phyloP scores from a whole-genome alignment of 2,797 vertebrate species.

The Xenops minutus region DNA sequence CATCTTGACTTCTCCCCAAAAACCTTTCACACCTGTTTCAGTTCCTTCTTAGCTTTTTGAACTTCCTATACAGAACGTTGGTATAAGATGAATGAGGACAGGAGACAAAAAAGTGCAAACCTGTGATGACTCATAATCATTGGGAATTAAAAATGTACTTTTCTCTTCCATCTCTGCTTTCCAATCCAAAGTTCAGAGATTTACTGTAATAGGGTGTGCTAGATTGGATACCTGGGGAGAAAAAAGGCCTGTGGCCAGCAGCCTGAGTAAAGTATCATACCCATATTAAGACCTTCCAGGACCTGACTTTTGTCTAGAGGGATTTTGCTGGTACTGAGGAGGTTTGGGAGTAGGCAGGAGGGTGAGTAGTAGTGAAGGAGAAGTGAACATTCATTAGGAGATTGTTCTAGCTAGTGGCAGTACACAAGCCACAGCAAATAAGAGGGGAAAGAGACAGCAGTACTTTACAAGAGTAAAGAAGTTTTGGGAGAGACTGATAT shows the following conservation, averaged over 20 bases:
- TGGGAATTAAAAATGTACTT: background rate
- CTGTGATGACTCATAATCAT: background rate
- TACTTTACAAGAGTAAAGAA: background rate
- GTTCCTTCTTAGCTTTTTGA: background rate
- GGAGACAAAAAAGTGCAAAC: background rate
- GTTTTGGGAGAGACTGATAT: background rate
- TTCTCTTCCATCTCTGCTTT: background rate
- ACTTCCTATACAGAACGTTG: background rate
- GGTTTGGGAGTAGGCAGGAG: background rate
- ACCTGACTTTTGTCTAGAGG: background rate
- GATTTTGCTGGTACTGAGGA: background rate
- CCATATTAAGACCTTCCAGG: background rate
- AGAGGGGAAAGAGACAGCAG: background rate
- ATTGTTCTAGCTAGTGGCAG: background rate
- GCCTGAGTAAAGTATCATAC: background rate
- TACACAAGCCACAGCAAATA: background rate
- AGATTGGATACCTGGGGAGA: background rate
- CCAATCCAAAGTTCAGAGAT: background rate
- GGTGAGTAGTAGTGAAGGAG: background rate
- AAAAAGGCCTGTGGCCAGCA: background rate
- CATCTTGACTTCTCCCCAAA: background rate
- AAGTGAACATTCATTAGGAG: background rate
- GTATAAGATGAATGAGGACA: background rate
- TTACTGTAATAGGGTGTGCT: background rate
- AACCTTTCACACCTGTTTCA: background rate